Evolutionary conservation across 2,113 vertebrate genomes (phyloP).

Genomic region (Hippocampus guttulatus): DNA sequence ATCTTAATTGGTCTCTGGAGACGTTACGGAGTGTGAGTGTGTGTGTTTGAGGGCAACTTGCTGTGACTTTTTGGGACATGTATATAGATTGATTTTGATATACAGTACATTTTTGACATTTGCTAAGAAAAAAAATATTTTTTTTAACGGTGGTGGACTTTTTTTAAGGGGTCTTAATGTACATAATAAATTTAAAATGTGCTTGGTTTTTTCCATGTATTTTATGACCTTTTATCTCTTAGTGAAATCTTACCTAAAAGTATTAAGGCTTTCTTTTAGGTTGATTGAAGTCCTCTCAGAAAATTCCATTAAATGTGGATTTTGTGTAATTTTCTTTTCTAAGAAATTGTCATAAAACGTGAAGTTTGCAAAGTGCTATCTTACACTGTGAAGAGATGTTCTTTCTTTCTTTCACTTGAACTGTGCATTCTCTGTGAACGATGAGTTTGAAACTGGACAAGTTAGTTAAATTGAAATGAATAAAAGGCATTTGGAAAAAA

Average conservation of each 20-base stretch:
- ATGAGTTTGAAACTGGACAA: no score
- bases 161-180: no score
- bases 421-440: no score
- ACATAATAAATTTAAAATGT: no score
- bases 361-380: no score
- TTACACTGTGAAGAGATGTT: no score
- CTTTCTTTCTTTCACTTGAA: no score
- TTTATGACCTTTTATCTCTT: not conserved
- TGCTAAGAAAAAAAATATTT: not conserved
- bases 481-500: no score
- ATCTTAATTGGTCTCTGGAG: conserved; percentile 73
- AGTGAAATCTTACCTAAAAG: not conserved
- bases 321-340: not conserved
- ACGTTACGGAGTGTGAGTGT: conserved; percentile 27
- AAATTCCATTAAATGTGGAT: not conserved
- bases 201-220: not conserved
- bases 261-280: not conserved
- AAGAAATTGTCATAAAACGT: no score
- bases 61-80: conserved; percentile 16
- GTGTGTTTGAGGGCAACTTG: conserved; percentile 24
- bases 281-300: not conserved
- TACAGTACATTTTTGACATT: not conserved
- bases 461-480: no score
- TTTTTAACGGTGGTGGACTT: not conserved
- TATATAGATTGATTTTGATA: conserved; percentile 4